These are phyloP conservation scores for Phylloscopus trochilus DNA, from an alignment of 2,113 vertebrate species.

Conservation along the genomic window DNA sequence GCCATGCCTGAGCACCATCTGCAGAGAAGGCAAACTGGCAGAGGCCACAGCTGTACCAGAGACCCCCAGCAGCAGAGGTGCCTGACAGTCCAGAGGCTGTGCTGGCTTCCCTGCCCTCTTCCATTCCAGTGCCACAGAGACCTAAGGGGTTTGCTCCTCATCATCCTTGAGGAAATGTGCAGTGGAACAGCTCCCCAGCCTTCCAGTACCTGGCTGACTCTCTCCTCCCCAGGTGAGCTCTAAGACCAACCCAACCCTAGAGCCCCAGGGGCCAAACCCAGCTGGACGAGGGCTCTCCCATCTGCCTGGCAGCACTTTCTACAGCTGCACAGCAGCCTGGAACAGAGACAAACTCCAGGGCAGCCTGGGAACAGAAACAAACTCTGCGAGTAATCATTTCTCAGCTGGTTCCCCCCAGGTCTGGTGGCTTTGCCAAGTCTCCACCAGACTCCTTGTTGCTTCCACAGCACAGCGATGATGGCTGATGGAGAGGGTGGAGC, in stretches of 20 bases:
- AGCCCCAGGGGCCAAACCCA: not conserved
- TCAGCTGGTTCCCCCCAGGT: not conserved
- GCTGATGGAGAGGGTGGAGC: not conserved
- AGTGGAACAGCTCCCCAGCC: not conserved
- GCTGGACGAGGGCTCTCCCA: not conserved
- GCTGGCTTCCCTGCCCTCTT: not conserved
- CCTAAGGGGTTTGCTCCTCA: not conserved
- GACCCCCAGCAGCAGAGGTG: not conserved
- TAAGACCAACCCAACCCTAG: not conserved
- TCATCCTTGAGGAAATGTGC: not conserved
- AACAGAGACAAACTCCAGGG: not conserved
- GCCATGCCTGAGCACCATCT: not conserved
- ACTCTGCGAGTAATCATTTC: not conserved
- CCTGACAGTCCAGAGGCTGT: not conserved
- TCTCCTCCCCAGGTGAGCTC: not conserved
- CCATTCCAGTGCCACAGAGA: not conserved
- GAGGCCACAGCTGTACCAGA: not conserved
- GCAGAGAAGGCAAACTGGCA: not conserved
- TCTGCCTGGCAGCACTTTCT: not conserved
- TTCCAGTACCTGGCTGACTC: not conserved
- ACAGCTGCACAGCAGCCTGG: constrained; percentile 13
- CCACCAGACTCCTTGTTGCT: not conserved
- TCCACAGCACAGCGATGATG: not conserved
- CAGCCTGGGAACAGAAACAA: constrained; percentile 32
- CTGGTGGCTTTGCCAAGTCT: not conserved